Conservation (phyloP, 2,113 vertebrate genomes). For the Sorex araneus region DNA sequence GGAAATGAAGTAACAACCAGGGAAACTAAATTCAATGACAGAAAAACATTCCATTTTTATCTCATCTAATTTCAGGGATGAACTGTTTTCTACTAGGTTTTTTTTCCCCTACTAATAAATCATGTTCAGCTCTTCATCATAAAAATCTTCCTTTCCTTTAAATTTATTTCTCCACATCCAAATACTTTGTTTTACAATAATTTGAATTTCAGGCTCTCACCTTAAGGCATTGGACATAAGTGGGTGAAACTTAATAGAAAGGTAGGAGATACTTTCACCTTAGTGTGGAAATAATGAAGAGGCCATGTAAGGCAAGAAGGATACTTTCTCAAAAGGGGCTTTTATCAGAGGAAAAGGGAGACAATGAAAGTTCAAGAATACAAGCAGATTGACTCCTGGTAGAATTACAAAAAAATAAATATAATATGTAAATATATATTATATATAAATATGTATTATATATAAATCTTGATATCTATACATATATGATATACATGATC, state of each 20-base stretch:
- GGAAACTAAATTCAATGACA: conserved; percentile 48
- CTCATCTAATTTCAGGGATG: conserved; percentile 55
- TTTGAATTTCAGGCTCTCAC: background rate
- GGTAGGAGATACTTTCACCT: too few relatives aligned
- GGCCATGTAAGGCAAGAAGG: too few relatives aligned
- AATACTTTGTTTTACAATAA: background rate
- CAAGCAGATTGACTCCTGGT: too few relatives aligned
- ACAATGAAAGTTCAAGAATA: too few relatives aligned
- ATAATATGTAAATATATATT: too few relatives aligned
- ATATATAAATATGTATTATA: too few relatives aligned
- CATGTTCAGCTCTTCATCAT: background rate
- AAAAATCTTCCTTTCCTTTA: conserved; percentile 24
- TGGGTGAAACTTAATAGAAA: background rate
- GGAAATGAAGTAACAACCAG: conserved; percentile 38
- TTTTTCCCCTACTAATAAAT: conserved; percentile 41
- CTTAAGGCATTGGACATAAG: background rate
- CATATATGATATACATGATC: too few relatives aligned
- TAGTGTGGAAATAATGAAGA: too few relatives aligned
- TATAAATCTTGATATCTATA: too few relatives aligned
- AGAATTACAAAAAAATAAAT: too few relatives aligned
- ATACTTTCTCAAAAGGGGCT: too few relatives aligned
- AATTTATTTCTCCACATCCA: background rate
- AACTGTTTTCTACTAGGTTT: conserved; percentile 22
- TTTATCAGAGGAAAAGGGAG: too few relatives aligned
- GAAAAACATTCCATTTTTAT: conserved; percentile 17